These are phyloP conservation scores for Sturnira hondurensis DNA, from an alignment of 2,113 vertebrate genomes.

Conservation along the genomic window DNA sequence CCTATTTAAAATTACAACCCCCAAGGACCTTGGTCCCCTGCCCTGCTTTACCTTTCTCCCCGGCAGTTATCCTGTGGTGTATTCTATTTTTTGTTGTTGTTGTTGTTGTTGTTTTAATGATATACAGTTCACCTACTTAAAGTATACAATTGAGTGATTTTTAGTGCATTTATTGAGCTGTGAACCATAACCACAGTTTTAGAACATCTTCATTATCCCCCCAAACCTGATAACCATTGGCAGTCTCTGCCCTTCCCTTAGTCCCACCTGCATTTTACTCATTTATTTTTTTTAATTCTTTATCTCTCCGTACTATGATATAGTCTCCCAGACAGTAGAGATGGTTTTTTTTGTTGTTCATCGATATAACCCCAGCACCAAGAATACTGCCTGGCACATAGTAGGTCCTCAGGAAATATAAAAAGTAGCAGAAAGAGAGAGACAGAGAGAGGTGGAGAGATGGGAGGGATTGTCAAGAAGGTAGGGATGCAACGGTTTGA, in stretches of 20 bases:
- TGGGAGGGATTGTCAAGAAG: background rate
- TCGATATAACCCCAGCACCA: background rate
- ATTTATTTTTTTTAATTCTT: background rate
- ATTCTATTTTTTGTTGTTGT: background rate
- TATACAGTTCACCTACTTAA: background rate
- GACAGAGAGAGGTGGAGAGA: background rate
- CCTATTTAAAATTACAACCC: background rate
- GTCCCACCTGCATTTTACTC: background rate
- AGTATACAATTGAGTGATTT: background rate
- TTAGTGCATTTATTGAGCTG: background rate
- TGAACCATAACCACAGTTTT: background rate
- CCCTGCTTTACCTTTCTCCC: background rate
- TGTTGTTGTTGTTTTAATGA: background rate
- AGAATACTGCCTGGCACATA: background rate
- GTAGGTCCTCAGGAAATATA: background rate
- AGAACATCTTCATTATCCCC: background rate
- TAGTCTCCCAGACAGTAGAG: background rate
- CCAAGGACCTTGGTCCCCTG: background rate
- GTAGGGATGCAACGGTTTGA: background rate
- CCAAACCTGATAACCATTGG: background rate
- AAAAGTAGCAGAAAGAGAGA: background rate
- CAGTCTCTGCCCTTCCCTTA: no score
- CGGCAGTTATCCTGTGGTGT: background rate
- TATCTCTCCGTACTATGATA: background rate
- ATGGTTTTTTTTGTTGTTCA: background rate